Base-by-base conservation (phyloP, 2,888 invertebrate genomes). In the Andricus curvator region DNA sequence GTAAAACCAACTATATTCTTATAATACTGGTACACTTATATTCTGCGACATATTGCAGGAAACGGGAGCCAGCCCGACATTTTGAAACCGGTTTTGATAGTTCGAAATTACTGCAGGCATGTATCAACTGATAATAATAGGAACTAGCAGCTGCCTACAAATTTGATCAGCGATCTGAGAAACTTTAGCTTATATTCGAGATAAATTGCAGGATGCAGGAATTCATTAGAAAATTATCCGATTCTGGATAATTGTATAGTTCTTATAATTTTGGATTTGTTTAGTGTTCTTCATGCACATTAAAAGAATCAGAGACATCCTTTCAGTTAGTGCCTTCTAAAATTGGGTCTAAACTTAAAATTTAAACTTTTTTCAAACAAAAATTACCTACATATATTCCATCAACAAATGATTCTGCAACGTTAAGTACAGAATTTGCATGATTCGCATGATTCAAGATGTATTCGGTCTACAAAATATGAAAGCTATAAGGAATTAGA, bases 11-110 rank as follows among this genome's bases (percentile, higher is more conserved):
- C 17, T 17, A 48, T 48, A 48, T 48, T 48, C 48, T 48, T 48
- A 48, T 48, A 48, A 17, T 17, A 17, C 3, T 17, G 17, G 15
- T 48, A 48, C 41, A 13, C 41, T 29, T 15, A 66, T 66, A 33
- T 29, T 29, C 65, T 66, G 68, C 80, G 82, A 67, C 74, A 78
- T 74, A 67, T 67, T 78, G 66, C 70, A 79, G 78, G 66, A 82
- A 84, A 80, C 81, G 76, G 70, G 66, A 78, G 78, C 78, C 82
- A 80, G 70, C 48, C 64, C 85, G 83, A 84, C 83, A 85, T 86
- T 87, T 87, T 83, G 83, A 87, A 87, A 86, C 87, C 87, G 87
- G 87, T 87, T 84, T 79, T 68, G 68, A 81, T 82, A 76, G 80
- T 83, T 83, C 82, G 87, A 84, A 85, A 84, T 81, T 78, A 86